A percentile compares a stretch with the other conserved stretches of the same genome.
These are phyloP conservation scores for Syngnathus rostellatus DNA, from an alignment of 2,797 vertebrate genomes.

Conservation along the genomic window DNA sequence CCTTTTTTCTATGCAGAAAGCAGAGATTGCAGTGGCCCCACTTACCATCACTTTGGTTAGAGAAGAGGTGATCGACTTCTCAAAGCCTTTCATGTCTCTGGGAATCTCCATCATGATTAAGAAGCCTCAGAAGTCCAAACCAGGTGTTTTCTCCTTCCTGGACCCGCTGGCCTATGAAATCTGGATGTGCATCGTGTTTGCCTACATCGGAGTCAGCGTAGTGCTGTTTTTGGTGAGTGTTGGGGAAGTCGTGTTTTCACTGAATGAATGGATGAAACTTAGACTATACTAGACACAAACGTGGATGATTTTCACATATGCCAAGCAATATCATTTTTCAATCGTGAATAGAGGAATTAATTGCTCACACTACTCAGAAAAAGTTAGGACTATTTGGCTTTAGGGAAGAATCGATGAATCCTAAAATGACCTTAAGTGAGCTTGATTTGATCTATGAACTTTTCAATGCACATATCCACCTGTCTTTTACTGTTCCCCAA, in stretches of 20 bases:
- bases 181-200: constrained; percentile 99
- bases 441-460: too few relatives aligned
- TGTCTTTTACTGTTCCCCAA: too few relatives aligned
- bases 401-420: too few relatives aligned
- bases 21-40: constrained; percentile 96
- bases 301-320: neutral
- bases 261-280: too few relatives aligned
- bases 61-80: constrained; percentile 99
- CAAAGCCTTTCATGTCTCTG: constrained; percentile 98
- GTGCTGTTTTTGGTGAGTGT: constrained; percentile 89
- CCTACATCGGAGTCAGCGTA: constrained; percentile 98
- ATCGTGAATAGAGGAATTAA: neutral
- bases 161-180: constrained; percentile 98
- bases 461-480: too few relatives aligned
- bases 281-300: neutral
- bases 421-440: too few relatives aligned
- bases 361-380: neutral
- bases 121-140: constrained; percentile 98
- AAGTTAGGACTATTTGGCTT: too few relatives aligned
- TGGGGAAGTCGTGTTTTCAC: neutral
- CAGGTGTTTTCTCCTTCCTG: constrained; percentile 97
- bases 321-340: neutral
- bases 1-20: constrained; percentile 77
- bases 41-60: constrained; percentile 97
- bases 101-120: constrained; percentile 99